Percentiles rank a stretch among this genome's conserved stretches.
phyloP scores from a whole-genome alignment of 1,140 invertebrate genomes.

The roundworm (Caenorhabditis elegans) region WBcel235 BX284603.4:11872501-11873000 shows the following conservation, averaged over 20 bases:
- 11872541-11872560: background rate
- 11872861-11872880: too few relatives aligned
- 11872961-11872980: too few relatives aligned
- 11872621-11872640: background rate
- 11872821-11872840: background rate
- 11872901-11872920: too few relatives aligned
- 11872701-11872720: background rate
- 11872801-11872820: background rate
- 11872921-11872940: too few relatives aligned
- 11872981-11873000: too few relatives aligned
- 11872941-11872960: too few relatives aligned
- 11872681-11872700: conserved; percentile 4
- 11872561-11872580: conserved; percentile 11
- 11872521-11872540: background rate
- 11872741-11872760: background rate
- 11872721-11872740: background rate
- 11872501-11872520: background rate
- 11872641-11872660: background rate
- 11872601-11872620: background rate
- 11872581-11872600: background rate
- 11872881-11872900: too few relatives aligned
- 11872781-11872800: background rate
- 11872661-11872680: background rate
- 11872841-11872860: background rate
- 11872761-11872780: background rate